Percentiles rank a stretch among this genome's conserved stretches.
Evolutionary conservation across 1,140 invertebrate genomes (phyloP).

Genomic region (Mamestra configurata): DNA sequence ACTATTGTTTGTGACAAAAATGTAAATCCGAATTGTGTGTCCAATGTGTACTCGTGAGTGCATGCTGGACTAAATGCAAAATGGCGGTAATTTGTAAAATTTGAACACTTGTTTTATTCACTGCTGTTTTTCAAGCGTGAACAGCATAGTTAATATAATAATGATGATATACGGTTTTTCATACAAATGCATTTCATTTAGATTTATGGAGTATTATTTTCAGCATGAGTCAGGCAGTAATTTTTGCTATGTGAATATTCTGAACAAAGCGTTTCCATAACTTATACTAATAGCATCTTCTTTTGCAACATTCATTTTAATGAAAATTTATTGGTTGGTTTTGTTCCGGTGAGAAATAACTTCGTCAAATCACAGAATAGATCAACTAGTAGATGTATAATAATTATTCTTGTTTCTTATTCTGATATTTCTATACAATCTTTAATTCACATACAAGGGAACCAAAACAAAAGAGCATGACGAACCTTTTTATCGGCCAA

Average conservation of each 20-base stretch:
- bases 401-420: background rate
- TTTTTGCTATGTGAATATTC: constrained; percentile 6
- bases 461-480: constrained; percentile 19
- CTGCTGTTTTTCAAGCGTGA: constrained; percentile 33
- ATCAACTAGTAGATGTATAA: background rate
- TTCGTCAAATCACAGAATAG: background rate
- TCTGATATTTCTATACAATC: background rate
- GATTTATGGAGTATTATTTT: constrained; percentile 39
- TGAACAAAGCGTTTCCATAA: constrained; percentile 11
- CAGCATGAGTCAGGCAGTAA: constrained; percentile 11
- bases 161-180: constrained; percentile 32
- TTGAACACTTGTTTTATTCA: constrained; percentile 30
- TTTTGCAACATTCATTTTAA: background rate
- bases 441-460: background rate
- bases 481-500: constrained; percentile 11
- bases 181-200: constrained; percentile 40
- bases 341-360: background rate
- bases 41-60: background rate
- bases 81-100: constrained; percentile 41
- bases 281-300: constrained; percentile 5
- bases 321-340: background rate
- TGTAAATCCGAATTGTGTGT: constrained; percentile 2
- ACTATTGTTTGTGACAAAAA: constrained; percentile 3
- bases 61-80: constrained; percentile 21
- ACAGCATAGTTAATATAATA: constrained; percentile 32